A percentile compares a stretch with the other conserved stretches of the same genome.
Evolutionary conservation across 2,888 invertebrate genomes (phyloP).

Genomic region (Cecidostiba fungosa): DNA sequence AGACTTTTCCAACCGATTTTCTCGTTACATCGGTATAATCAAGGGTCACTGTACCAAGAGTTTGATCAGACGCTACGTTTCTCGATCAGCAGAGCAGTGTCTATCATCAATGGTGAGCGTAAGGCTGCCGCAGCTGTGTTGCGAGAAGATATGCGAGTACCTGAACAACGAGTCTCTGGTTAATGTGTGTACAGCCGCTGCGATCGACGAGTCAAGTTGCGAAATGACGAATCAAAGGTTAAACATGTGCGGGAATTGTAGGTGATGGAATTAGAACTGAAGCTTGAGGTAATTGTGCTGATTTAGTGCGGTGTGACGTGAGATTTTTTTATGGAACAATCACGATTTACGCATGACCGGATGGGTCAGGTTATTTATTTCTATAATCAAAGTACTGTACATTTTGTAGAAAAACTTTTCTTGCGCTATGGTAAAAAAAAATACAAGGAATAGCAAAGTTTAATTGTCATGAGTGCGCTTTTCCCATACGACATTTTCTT

Average conservation of each 20-base stretch:
- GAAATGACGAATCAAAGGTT: not conserved
- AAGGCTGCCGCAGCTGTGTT: constrained; percentile 41
- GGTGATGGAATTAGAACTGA: not conserved
- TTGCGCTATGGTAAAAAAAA: too few species aligned
- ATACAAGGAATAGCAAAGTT: too few species aligned
- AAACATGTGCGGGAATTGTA: too few species aligned
- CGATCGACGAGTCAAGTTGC: not conserved
- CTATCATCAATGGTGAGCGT: not conserved
- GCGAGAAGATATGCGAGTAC: constrained; percentile 25
- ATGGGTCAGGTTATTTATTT: not conserved
- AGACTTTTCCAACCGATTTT: constrained; percentile 1
- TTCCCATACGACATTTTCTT: not conserved
- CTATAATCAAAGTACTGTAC: too few species aligned
- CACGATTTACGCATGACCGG: not conserved
- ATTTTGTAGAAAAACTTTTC: too few species aligned
- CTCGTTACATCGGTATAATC: not conserved
- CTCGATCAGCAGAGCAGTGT: not conserved
- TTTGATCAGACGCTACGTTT: constrained; percentile 31
- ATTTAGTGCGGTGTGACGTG: not conserved
- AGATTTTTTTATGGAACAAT: not conserved
- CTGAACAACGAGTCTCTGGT: constrained; percentile 40
- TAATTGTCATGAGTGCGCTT: too few species aligned
- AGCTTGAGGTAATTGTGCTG: not conserved
- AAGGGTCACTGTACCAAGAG: constrained; percentile 40
- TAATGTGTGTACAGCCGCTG: constrained; percentile 20